phyloP scores from a whole-genome alignment of 2,113 vertebrate genomes.

The Turdus rufiventris region DNA sequence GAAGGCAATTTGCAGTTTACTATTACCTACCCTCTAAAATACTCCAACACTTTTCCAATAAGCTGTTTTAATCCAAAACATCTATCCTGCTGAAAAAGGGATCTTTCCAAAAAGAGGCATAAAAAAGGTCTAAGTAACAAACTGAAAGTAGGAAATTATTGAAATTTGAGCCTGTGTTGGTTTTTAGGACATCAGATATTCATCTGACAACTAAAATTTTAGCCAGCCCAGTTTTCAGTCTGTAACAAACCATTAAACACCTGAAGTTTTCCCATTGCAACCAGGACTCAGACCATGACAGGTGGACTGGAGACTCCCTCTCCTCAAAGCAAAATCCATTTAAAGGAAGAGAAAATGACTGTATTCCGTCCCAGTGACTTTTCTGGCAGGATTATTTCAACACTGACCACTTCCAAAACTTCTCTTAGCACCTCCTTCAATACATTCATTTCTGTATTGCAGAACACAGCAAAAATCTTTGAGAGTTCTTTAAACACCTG shows the following conservation, averaged over 20 bases:
- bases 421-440: neutral
- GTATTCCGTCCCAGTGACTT: neutral
- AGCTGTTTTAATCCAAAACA: neutral
- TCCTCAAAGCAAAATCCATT: neutral
- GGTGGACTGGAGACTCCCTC: neutral
- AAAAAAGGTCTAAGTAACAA: neutral
- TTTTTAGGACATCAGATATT: neutral
- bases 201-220: neutral
- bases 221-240: neutral
- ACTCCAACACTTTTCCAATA: neutral
- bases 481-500: neutral
- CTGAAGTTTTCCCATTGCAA: neutral
- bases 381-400: neutral
- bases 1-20: neutral
- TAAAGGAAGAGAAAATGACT: neutral
- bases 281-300: neutral
- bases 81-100: neutral
- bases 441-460: neutral
- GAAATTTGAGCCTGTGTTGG: neutral
- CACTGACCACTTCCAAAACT: fast-evolving
- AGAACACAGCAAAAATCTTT: neutral
- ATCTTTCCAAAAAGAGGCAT: neutral
- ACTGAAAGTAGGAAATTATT: neutral
- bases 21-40: neutral
- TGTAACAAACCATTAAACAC: neutral